Evolutionary conservation across 2,113 vertebrate species (phyloP).

Genomic region (Eulemur macaco): DNA sequence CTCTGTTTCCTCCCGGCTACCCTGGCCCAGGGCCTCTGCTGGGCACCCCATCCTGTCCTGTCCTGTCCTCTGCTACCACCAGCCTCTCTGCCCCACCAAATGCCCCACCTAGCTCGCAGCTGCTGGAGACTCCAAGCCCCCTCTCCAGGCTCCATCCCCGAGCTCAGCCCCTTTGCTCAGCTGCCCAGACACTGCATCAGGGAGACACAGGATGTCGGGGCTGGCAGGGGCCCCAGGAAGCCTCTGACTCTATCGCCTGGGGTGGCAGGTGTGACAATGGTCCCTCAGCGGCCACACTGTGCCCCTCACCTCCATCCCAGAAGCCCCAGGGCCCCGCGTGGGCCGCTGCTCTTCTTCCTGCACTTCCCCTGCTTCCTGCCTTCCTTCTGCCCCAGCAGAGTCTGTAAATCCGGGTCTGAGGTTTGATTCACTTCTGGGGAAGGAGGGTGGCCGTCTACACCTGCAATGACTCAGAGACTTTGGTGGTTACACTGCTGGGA

Average conservation of each 20-base stretch:
- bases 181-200: background rate
- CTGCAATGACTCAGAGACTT: background rate
- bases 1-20: background rate
- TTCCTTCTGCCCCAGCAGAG: too few relatives aligned
- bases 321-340: too few relatives aligned
- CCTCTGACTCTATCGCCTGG: background rate
- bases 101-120: background rate
- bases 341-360: background rate
- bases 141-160: background rate
- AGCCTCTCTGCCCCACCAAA: background rate
- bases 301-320: background rate
- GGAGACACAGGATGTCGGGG: background rate
- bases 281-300: background rate
- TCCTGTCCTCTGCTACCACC: background rate
- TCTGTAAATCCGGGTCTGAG: background rate
- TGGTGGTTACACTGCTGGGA: background rate
- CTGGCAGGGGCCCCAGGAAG: background rate
- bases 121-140: background rate
- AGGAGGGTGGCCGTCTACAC: background rate
- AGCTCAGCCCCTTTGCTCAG: background rate
- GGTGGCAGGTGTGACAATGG: background rate
- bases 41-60: background rate
- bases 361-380: background rate
- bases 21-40: background rate
- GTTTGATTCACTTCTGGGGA: background rate